Evolutionary conservation across 2,888 invertebrate genomes (phyloP).

Genomic region (Watsonalla cultraria): DNA sequence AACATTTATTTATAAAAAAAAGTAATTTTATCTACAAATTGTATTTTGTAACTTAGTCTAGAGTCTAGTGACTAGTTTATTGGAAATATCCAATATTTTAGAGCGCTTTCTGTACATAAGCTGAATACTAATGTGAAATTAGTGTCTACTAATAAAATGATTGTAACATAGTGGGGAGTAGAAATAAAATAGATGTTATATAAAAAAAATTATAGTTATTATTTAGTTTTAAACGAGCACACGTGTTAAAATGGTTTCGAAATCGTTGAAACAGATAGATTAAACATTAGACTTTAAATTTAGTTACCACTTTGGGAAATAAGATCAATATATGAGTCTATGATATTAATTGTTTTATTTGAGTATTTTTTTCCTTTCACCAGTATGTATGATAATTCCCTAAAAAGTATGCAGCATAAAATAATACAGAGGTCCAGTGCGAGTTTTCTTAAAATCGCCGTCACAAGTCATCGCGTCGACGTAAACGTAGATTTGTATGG

Average conservation of each 20-base stretch:
- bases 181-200: background rate
- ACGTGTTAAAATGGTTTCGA: background rate
- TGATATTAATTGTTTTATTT: constrained; percentile 21
- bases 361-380: too few species aligned
- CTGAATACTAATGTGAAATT: background rate
- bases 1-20: background rate
- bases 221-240: background rate
- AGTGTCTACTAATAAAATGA: background rate
- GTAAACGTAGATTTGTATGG: too few species aligned
- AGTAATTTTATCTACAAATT: background rate
- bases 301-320: constrained; percentile 47
- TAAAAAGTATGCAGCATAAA: too few species aligned
- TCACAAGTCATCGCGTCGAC: too few species aligned
- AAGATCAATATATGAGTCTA: constrained; percentile 47
- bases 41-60: too few species aligned
- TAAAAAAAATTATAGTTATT: background rate
- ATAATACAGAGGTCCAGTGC: too few species aligned
- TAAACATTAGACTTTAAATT: constrained; percentile 42
- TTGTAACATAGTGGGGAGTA: background rate
- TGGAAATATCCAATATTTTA: too few species aligned
- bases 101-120: too few species aligned
- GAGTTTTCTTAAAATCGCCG: too few species aligned
- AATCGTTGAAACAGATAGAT: constrained; percentile 15
- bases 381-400: too few species aligned
- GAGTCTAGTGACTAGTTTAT: background rate